Base-by-base conservation (phyloP, 23 tunicate species). In the Diplosoma virens region DNA sequence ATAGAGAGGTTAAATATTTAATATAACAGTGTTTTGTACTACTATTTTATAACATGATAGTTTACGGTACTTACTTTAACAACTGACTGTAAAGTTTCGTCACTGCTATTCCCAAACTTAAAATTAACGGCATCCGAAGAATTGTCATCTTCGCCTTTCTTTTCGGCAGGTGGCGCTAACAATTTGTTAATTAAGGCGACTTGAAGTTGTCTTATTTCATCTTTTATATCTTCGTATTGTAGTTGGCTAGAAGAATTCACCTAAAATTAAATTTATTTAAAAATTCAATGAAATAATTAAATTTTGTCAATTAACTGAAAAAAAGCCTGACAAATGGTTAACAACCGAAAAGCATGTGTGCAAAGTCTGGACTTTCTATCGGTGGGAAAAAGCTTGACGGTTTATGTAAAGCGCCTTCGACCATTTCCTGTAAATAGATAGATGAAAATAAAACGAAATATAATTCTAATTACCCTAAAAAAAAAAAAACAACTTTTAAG, bases 211-310 rank as follows among this genome's bases (percentile, higher is more conserved):
- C 33, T 56, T 1, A 81, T 70, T 58, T 63, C 78, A 1, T 81
- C 86, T 71, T 81, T 81, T 21, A 81, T 52, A 70, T 81, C 86
- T 22, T 9, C 25, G 35, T 81, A 81, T 33, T 47, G 65, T 18
- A 11, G 25, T 55, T 81, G 69, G 5, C 55, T 35, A 58, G 35
- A 28, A 5, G 86, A 78, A 7, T 66, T 53, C 18, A 77, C 69
- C 78, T 59, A 58, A 67, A 23, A 24, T 26, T 6, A 56, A n/a
- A n/a, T 14, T 18, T 5, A 16, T 23, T 16, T 18, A 5, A 6
- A 56, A n/a, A 56, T 5, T 11, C 64, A 56, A 56, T 9, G 52
- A 16, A 45, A 45, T 11, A 16, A 45, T n/a, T n/a, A n/a, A n/a
- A n/a, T n/a, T n/a, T n/a, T n/a, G n/a, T n/a, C n/a, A n/a, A n/a